Base-by-base conservation (phyloP, 2,113 vertebrate species). In the Thunnus maccoyii region DNA sequence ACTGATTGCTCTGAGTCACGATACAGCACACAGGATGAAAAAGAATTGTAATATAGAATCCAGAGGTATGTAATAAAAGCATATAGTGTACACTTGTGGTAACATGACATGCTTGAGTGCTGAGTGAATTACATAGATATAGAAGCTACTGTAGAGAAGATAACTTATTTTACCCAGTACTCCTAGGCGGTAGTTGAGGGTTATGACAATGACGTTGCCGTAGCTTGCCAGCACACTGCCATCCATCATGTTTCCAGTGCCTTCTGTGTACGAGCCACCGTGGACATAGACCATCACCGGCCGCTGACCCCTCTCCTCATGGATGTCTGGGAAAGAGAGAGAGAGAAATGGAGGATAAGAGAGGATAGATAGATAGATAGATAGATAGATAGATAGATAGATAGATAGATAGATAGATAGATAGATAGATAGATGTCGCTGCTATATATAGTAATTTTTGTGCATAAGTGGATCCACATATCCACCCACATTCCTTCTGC, bases 221-320 rank as follows among this genome's bases (percentile, higher is more conserved):
- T 99, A 98, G 88, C 97, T 99, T 10, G 97, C 97, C 0, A 99
- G 93, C 74, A 98, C 95, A 84, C 97, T 99, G 58, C 97, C 98
- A 62, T 99, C 98, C n/a, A 99, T 96, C 96, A 99, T 97, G 79
- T 99, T 99, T 1, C 97, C 98, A 0, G 97, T 99, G 10, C 98
- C 97, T 70, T 99, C 98, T 89, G 98, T 97, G 80, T 99, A 99
- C 0, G 98, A 99, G 22, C 97, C 98, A 1, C 98, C 98, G 1
- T 99, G 98, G 85, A 99, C 97, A 15, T 97, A 99, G 32, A 99
- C 97, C 97, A 99, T 99, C 47, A 98, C 97, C 0, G 98, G 97
- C 83, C 97, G 96, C 92, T 96, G 96, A 56, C 94, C 96, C 78
- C 96, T 96, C 76, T 97, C 97, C 61, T 98, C 97, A 61, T 97